phyloP scores from a whole-genome alignment of 2,888 invertebrate genomes.

The Melanotus villosus region DNA sequence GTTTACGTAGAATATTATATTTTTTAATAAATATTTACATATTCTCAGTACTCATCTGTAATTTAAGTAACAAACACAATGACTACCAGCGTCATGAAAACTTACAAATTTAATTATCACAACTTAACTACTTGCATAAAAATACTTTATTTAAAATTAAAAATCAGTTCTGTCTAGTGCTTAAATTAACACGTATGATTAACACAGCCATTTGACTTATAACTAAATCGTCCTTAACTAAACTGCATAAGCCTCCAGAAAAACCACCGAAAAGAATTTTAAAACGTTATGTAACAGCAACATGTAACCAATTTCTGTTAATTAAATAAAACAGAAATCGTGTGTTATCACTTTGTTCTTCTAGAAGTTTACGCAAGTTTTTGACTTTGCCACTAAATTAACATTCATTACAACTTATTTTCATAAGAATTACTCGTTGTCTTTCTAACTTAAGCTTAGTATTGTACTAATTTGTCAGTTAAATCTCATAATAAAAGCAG shows the following conservation, averaged over 20 bases:
- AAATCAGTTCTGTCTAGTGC: slow-evolving; percentile 17
- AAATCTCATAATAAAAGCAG: too few species aligned
- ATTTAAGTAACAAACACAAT: background rate
- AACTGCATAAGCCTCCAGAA: too few species aligned
- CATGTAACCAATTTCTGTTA: background rate
- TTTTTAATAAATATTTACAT: slow-evolving; percentile 11
- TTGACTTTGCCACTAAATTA: too few species aligned
- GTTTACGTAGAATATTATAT: background rate
- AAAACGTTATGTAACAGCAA: background rate
- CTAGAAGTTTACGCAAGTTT: too few species aligned
- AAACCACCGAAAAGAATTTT: background rate
- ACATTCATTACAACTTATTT: too few species aligned
- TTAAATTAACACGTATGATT: slow-evolving; percentile 7
- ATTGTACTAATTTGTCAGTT: too few species aligned
- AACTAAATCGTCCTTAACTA: background rate
- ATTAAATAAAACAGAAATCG: background rate
- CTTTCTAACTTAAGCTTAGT: too few species aligned
- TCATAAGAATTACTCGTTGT: too few species aligned
- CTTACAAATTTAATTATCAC: slow-evolving; percentile 39
- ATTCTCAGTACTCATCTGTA: slow-evolving; percentile 7
- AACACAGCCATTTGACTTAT: slow-evolving; percentile 24
- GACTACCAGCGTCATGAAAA: slow-evolving; percentile 31
- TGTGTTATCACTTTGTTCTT: too few species aligned
- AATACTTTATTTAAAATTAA: slow-evolving; percentile 18
- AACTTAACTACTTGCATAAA: slow-evolving; percentile 14